Evolutionary conservation across 2,888 invertebrate species (phyloP), one percentile per base, ranked within the genome.

Genomic region (Cryptocephalus moraei): DNA sequence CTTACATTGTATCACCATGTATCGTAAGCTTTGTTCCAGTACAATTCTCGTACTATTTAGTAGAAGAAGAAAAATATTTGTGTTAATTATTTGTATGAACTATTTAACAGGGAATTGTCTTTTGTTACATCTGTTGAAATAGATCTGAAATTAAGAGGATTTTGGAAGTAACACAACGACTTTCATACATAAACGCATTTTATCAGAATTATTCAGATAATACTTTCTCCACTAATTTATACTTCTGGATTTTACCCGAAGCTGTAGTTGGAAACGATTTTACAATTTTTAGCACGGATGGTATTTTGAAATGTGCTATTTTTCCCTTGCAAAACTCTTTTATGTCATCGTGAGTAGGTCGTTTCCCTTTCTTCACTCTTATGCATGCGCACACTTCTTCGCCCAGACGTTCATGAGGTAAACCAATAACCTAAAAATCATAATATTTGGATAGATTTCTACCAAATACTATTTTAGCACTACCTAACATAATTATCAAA

Each of bases 181-280:
- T 22, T 22, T 22, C 22, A 4, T 22, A 22, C 22, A 22, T 22
- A 22, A 22, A 6, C 6, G 6, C 22, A 6, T 22, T 22, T 22
- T 22, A 22, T 22, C 22, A 22, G 6, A 22, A 22, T 22, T 22
- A 4, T 22, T 22, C 22, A 22, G 22, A 22, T 22, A 22, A 22
- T 6, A 54, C 38, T n/a, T 22, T 11, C 46, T 59, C 46, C 10
- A 61, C 44, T 34, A 86, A 61, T 51, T 71, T 74, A 56, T 71
- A 82, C 66, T 91, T 91, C 64, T 88, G 85, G 49, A 91, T 78
- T 70, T 93, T 93, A 4, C 91, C 91, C 0, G 90, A 87, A 0
- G 77, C 74, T 0, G 92, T 93, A 63, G 84, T 82, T 0, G 92
- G 91, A 67, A 85, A 91, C 1, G 78, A 77, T 0, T 82, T 75